Percentiles rank a stretch among this genome's conserved stretches.
Evolutionary conservation across 2,113 vertebrate genomes (phyloP).

Genomic region (Anoplopoma fimbria): DNA sequence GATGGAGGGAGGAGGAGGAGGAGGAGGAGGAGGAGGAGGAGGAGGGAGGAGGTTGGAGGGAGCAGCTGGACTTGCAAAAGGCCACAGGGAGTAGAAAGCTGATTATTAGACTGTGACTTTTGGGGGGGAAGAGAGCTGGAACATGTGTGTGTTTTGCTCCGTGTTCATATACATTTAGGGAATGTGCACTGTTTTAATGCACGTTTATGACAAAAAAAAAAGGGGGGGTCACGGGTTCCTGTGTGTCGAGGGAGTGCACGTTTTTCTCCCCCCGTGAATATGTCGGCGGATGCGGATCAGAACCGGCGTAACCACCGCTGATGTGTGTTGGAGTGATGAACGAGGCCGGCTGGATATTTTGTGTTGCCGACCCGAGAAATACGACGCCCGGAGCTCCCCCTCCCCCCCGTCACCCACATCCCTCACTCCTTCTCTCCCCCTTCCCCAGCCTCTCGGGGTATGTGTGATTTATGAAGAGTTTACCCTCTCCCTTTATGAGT

Average conservation of each 20-base stretch:
- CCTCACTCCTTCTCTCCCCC: conserved; percentile 14
- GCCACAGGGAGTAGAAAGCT: conserved; percentile 71
- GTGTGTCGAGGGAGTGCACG: not conserved
- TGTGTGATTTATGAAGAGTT: conserved; percentile 80
- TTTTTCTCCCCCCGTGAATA: conserved; percentile 20
- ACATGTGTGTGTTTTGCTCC: conserved; percentile 19
- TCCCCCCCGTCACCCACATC: conserved; percentile 51
- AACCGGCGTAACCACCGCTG: conserved; percentile 32
- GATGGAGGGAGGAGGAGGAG: conserved; percentile 23
- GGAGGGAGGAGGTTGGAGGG: conserved; percentile 22
- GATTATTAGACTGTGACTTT: conserved; percentile 69
- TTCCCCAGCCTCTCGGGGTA: conserved; percentile 44
- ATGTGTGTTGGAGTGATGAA: conserved; percentile 69
- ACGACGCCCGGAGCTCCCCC: conserved; percentile 52
- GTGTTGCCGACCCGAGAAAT: conserved; percentile 64
- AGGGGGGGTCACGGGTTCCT: conserved; percentile 47
- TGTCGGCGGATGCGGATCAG: conserved; percentile 17
- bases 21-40: not conserved
- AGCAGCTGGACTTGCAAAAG: conserved; percentile 74
- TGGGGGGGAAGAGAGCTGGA: conserved; percentile 30
- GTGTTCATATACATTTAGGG: not conserved
- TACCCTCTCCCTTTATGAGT: conserved; percentile 79
- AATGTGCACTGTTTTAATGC: conserved; percentile 28
- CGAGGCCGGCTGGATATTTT: conserved; percentile 63
- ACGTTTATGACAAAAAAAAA: conserved; percentile 48